Evolutionary conservation across 2,113 vertebrate species (phyloP).

Genomic region (Calyptomena viridis): DNA sequence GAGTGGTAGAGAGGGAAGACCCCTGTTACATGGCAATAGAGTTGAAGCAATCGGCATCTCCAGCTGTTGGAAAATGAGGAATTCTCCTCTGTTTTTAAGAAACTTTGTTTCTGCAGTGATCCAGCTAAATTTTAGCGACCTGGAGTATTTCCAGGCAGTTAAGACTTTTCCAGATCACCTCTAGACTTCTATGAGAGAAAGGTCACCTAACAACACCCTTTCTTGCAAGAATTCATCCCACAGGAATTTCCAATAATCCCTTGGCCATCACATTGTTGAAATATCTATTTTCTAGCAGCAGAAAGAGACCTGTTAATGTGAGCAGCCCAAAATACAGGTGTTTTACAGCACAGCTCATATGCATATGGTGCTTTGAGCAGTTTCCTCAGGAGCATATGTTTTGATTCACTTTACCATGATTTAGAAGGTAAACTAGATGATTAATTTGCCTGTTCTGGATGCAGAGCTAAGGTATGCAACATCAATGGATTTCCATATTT

Average conservation of each 20-base stretch:
- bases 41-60: background rate
- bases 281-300: background rate
- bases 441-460: background rate
- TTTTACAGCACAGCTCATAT: background rate
- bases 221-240: background rate
- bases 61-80: background rate
- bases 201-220: background rate
- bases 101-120: background rate
- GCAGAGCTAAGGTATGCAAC: background rate
- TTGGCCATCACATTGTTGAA: background rate
- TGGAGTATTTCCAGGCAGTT: background rate
- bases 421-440: background rate
- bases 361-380: background rate
- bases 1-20: background rate
- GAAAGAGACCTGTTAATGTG: background rate
- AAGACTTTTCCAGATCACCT: slow-evolving; percentile 5
- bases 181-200: background rate
- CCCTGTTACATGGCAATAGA: background rate
- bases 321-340: background rate
- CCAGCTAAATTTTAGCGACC: background rate
- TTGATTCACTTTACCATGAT: slow-evolving; percentile 1
- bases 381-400: background rate
- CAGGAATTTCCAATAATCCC: background rate
- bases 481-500: background rate
- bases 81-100: background rate